Conservation (phyloP, 2,888 invertebrate species). For the Netelia virgata region DNA sequence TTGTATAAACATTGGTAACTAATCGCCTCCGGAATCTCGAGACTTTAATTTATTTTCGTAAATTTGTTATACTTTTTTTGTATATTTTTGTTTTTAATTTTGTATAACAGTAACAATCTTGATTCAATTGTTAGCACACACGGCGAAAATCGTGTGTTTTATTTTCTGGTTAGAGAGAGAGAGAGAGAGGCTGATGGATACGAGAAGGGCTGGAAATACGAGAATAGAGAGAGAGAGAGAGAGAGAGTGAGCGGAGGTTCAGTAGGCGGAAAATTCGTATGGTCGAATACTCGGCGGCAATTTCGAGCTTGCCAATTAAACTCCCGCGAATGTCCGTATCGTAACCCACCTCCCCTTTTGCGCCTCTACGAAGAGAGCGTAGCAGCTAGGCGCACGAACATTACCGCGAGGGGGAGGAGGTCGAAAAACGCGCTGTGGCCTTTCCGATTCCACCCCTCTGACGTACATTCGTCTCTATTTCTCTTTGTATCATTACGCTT, state of each 20-base stretch:
- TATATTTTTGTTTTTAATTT: background rate
- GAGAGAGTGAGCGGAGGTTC: slow-evolving; percentile 6
- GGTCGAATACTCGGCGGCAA: slow-evolving; percentile 73
- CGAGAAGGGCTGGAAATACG: slow-evolving; percentile 48
- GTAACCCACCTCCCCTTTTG: slow-evolving; percentile 32
- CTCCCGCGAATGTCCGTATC: slow-evolving; percentile 72
- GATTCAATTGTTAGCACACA: slow-evolving; percentile 47
- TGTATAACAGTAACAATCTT: slow-evolving; percentile 29
- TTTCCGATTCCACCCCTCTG: slow-evolving; percentile 35
- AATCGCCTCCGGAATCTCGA: too few relatives aligned
- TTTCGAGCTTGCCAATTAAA: slow-evolving; percentile 80
- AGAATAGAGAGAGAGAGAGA: slow-evolving; percentile 28
- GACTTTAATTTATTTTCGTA: background rate
- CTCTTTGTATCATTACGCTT: slow-evolving; percentile 31
- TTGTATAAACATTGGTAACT: too few relatives aligned
- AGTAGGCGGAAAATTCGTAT: slow-evolving; percentile 57
- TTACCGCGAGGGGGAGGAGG: slow-evolving; percentile 60
- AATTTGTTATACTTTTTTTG: background rate
- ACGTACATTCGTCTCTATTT: slow-evolving; percentile 54
- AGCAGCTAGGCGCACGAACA: slow-evolving; percentile 65
- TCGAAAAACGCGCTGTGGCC: slow-evolving; percentile 64
- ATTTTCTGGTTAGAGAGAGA: too few relatives aligned
- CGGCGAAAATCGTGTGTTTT: too few relatives aligned
- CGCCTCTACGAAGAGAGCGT: slow-evolving; percentile 71
- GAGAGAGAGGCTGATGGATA: slow-evolving; percentile 54